phyloP scores from a whole-genome alignment of 1,140 invertebrate species.

The Leptestheria dahalacensis region DNA sequence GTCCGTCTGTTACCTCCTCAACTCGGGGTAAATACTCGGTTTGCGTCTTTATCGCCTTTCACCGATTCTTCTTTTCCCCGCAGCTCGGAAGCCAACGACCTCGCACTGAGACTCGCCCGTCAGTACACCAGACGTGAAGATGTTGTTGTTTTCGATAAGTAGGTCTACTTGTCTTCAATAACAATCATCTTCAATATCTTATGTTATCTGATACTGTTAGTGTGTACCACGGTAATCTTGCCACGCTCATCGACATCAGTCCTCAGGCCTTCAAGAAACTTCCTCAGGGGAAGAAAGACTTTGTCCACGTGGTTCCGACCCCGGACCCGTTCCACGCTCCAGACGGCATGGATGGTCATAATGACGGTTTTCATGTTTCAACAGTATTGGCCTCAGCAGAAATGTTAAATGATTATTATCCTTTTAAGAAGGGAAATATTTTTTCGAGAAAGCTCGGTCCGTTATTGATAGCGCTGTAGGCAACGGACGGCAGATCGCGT shows the following conservation, averaged over 20 bases:
- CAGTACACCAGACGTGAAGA: conserved; percentile 38
- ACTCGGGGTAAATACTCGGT: conserved; percentile 37
- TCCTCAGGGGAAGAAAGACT: conserved; percentile 58
- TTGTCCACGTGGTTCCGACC: conserved; percentile 76
- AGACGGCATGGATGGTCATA: background rate
- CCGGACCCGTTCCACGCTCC: background rate
- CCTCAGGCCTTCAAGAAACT: conserved; percentile 91
- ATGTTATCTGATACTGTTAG: conserved; percentile 52
- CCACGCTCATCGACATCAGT: conserved; percentile 87
- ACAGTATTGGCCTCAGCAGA: no score
- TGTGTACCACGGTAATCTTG: conserved; percentile 95
- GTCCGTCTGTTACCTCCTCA: conserved; percentile 41
- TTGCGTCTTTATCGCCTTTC: background rate
- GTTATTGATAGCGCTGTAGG: conserved; percentile 1
- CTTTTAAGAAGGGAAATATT: conserved; percentile 1
- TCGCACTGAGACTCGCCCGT: conserved; percentile 41
- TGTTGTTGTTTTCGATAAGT: conserved; percentile 38
- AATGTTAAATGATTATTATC: conserved; percentile 1
- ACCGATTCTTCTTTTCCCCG: background rate
- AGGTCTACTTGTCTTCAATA: background rate
- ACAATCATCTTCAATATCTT: background rate
- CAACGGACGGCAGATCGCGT: conserved; percentile 15
- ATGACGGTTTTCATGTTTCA: conserved; percentile 28
- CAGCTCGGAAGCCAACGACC: conserved; percentile 48
- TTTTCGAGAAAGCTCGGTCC: background rate